Percentiles rank a stretch among this genome's conserved stretches.
Conservation (phyloP, 2,113 vertebrate genomes). For the Rhadina sibilatrix region DNA sequence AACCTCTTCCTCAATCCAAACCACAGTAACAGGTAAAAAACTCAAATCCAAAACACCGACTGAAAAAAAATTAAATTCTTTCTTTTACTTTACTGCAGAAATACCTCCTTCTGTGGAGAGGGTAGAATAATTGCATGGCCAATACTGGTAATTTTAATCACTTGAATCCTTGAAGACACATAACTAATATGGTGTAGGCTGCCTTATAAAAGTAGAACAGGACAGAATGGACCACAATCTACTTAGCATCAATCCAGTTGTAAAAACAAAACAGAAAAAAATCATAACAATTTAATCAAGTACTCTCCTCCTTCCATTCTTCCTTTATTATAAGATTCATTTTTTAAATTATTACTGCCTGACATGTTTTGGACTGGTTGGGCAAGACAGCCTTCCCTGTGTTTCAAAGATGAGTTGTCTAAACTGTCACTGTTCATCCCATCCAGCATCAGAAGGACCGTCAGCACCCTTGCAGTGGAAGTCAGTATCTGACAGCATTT, state of each 20-base stretch:
- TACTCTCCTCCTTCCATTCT: background rate
- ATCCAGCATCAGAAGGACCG: background rate
- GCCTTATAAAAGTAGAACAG: background rate
- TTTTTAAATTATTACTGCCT: background rate
- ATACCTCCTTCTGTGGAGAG: background rate
- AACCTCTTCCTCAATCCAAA: background rate
- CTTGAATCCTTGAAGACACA: background rate
- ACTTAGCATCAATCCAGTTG: background rate
- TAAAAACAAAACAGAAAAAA: background rate
- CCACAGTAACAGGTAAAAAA: background rate
- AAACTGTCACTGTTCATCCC: conserved; percentile 1
- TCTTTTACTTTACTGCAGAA: background rate
- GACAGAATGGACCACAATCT: background rate
- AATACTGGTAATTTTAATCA: background rate
- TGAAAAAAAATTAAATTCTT: background rate
- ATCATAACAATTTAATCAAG: background rate
- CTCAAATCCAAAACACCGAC: background rate
- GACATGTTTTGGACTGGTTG: background rate
- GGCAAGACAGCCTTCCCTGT: background rate
- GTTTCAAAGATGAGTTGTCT: background rate
- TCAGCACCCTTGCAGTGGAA: background rate
- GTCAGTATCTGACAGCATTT: background rate
- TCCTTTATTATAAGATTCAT: background rate
- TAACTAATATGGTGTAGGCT: background rate
- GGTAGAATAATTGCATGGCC: background rate